Conservation (phyloP, 2,888 invertebrate species). For the Tribolium freemani region DNA sequence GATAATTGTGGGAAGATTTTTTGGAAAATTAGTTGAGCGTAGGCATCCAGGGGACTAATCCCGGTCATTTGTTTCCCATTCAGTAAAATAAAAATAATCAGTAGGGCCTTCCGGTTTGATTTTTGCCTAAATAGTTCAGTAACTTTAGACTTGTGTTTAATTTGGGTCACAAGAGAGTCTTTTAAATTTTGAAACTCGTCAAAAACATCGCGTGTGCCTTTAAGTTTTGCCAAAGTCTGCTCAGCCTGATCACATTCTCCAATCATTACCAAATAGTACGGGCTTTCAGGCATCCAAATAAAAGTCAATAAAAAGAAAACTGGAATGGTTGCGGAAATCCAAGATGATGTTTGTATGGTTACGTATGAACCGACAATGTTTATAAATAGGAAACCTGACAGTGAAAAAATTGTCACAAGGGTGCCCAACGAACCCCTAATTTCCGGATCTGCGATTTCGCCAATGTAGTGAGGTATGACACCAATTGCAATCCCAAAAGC, state of each 20-base stretch:
- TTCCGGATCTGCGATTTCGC: slow-evolving; percentile 73
- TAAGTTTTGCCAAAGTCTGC: slow-evolving; percentile 1
- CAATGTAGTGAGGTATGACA: slow-evolving; percentile 73
- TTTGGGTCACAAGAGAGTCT: slow-evolving; percentile 6
- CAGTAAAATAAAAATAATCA: slow-evolving; percentile 8
- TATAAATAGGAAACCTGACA: slow-evolving; percentile 73
- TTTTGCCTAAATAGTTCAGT: slow-evolving; percentile 5
- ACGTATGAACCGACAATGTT: slow-evolving; percentile 72
- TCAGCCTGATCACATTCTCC: neutral
- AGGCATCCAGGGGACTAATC: slow-evolving; percentile 74
- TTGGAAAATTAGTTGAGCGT: slow-evolving; percentile 71
- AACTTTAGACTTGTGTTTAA: neutral
- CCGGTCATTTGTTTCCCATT: slow-evolving; percentile 71
- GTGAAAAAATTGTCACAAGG: slow-evolving; percentile 71
- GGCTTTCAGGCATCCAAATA: slow-evolving; percentile 28
- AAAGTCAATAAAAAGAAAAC: slow-evolving; percentile 5
- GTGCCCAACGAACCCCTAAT: slow-evolving; percentile 75
- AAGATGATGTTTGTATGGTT: slow-evolving; percentile 9
- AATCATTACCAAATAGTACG: slow-evolving; percentile 23
- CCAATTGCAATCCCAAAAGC: slow-evolving; percentile 68
- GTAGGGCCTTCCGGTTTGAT: neutral
- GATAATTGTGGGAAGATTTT: slow-evolving; percentile 61
- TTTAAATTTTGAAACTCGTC: slow-evolving; percentile 7
- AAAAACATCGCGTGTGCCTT: neutral
- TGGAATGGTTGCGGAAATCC: slow-evolving; percentile 4